These are phyloP conservation scores for Chrysochloris asiatica DNA, from an alignment of 2,113 vertebrate species.

Conservation along the genomic window DNA sequence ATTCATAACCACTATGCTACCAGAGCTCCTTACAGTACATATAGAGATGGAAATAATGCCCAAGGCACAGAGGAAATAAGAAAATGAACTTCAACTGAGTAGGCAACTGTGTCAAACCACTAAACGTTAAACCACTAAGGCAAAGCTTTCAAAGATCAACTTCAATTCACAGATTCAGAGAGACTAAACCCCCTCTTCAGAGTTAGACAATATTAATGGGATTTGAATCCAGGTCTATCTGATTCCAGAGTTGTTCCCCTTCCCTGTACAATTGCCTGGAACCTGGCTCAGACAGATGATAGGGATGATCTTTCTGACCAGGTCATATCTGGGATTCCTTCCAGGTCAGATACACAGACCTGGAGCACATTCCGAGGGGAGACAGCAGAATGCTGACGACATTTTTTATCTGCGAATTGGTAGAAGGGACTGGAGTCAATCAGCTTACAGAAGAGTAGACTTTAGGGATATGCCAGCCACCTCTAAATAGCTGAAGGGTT, in stretches of 20 bases:
- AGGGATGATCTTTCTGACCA: not conserved
- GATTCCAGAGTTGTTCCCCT: not conserved
- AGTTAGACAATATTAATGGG: not conserved
- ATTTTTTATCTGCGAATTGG: not conserved
- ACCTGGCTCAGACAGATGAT: too few relatives aligned
- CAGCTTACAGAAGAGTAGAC: not conserved
- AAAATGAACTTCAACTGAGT: not conserved
- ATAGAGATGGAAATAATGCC: not conserved
- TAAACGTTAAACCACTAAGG: not conserved
- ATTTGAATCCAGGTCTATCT: not conserved
- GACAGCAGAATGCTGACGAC: not conserved
- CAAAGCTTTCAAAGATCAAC: not conserved
- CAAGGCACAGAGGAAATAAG: not conserved
- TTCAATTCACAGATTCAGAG: not conserved
- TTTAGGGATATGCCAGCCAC: not conserved
- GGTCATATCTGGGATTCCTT: not conserved
- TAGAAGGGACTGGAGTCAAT: not conserved
- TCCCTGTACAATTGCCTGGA: accelerated
- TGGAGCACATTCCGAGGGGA: not conserved
- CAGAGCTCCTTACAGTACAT: too few relatives aligned
- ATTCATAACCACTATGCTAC: too few relatives aligned
- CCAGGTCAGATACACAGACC: not conserved
- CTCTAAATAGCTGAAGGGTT: slow-evolving; percentile 53
- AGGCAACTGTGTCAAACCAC: not conserved
- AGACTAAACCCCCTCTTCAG: not conserved